phyloP scores from a whole-genome alignment of 2,797 vertebrate genomes.

The Aulostomus chinensis region DNA sequence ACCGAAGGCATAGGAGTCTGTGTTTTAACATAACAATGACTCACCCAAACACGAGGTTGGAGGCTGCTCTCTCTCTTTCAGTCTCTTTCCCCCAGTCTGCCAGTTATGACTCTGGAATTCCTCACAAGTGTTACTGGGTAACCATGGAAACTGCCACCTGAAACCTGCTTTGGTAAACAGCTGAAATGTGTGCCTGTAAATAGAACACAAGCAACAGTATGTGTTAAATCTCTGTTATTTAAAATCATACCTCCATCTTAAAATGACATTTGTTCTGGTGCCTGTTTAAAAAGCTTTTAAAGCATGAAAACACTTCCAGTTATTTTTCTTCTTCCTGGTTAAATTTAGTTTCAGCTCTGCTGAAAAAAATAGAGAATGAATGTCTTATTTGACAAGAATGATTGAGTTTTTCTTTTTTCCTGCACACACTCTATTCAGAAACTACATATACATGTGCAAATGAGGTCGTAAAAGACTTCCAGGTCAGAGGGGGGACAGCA shows the following conservation, averaged over 20 bases:
- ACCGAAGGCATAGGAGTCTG: too few species aligned
- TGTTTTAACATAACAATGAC: too few species aligned
- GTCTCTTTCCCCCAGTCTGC: background rate
- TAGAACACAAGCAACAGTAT: too few species aligned
- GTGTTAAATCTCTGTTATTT: too few species aligned
- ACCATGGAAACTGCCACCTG: slow-evolving; percentile 53
- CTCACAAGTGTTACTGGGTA: slow-evolving; percentile 59
- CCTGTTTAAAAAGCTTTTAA: too few species aligned
- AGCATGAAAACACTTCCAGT: background rate
- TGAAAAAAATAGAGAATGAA: too few species aligned
- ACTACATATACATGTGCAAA: slow-evolving; percentile 29
- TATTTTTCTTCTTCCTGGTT: too few species aligned
- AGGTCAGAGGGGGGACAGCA: slow-evolving; percentile 42
- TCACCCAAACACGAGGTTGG: slow-evolving; percentile 23
- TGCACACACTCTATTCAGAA: background rate
- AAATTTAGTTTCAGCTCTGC: too few species aligned
- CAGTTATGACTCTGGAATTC: slow-evolving; percentile 59
- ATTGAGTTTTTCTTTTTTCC: background rate
- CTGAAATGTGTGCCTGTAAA: too few species aligned
- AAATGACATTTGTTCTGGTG: background rate
- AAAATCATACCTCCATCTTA: background rate
- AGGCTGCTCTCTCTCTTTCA: slow-evolving; percentile 10
- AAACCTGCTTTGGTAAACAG: slow-evolving; percentile 20
- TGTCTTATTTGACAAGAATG: too few species aligned
- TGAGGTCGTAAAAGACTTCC: slow-evolving; percentile 23